A percentile compares a stretch with the other conserved stretches of the same genome.
These are phyloP conservation scores for Tyria jacobaeae DNA, from an alignment of 2,888 invertebrate genomes.

Conservation along the genomic window DNA sequence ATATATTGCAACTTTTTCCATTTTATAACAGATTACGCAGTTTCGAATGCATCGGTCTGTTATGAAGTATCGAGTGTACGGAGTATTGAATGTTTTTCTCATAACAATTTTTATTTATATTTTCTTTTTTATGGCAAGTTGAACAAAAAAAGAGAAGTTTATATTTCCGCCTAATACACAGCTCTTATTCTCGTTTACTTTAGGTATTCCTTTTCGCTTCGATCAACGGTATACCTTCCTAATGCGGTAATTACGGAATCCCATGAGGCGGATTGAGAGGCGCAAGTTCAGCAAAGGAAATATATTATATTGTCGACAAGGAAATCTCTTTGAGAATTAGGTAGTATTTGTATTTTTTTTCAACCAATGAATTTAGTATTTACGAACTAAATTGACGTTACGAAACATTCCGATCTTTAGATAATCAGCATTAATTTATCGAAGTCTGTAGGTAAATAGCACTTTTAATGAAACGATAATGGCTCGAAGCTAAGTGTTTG, in stretches of 20 bases:
- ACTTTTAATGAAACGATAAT: too few relatives aligned
- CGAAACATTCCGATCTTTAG: background rate
- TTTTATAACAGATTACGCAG: slow-evolving; percentile 60
- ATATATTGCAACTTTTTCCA: slow-evolving; percentile 65
- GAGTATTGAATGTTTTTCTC: slow-evolving; percentile 34
- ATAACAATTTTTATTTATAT: slow-evolving; percentile 18
- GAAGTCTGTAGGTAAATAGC: background rate
- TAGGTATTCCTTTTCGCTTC: slow-evolving; percentile 2
- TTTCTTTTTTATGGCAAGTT: slow-evolving; percentile 8
- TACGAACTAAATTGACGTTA: background rate
- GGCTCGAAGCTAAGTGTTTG: too few relatives aligned
- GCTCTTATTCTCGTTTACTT: slow-evolving; percentile 4
- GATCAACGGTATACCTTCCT: slow-evolving; percentile 1
- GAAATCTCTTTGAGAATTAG: slow-evolving; percentile 4
- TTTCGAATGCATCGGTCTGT: slow-evolving; percentile 46
- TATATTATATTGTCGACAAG: slow-evolving; percentile 5
- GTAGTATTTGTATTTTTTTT: slow-evolving; percentile 1
- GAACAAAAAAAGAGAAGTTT: background rate
- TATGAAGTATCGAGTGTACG: slow-evolving; percentile 33
- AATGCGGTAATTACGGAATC: slow-evolving; percentile 23
- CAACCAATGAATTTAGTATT: background rate
- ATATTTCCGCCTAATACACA: background rate
- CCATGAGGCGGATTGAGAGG: slow-evolving; percentile 11
- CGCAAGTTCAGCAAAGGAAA: slow-evolving; percentile 1
- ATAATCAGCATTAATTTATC: background rate